Conservation (phyloP, 2,113 vertebrate genomes). For the Catharus bicknelli region DNA sequence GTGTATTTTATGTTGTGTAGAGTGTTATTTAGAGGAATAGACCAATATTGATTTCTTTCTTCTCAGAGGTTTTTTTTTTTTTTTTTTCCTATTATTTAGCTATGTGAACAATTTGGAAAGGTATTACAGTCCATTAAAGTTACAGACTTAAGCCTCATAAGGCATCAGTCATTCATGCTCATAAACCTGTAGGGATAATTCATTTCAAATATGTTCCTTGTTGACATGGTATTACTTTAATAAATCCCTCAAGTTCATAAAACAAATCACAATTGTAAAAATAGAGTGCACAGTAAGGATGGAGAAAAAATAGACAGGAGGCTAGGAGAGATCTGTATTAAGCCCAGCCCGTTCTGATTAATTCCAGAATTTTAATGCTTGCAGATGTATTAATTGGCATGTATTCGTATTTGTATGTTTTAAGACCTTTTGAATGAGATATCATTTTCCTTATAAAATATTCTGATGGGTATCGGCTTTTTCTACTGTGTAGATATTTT, state of each 20-base stretch:
- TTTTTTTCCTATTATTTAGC: neutral
- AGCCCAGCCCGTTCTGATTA: slow-evolving; percentile 41
- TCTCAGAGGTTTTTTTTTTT: neutral
- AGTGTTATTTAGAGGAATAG: slow-evolving; percentile 45
- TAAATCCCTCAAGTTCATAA: slow-evolving; percentile 13
- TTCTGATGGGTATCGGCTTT: slow-evolving; percentile 55
- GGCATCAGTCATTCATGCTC: slow-evolving; percentile 24
- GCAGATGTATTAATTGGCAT: slow-evolving; percentile 36
- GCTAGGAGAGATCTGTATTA: neutral
- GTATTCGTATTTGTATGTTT: slow-evolving; percentile 19
- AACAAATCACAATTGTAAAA: slow-evolving; percentile 27
- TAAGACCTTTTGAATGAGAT: slow-evolving; percentile 58
- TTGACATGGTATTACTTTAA: slow-evolving; percentile 8
- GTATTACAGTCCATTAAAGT: slow-evolving; percentile 52
- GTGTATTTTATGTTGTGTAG: slow-evolving; percentile 20
- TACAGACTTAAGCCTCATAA: slow-evolving; percentile 28
- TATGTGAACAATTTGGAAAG: slow-evolving; percentile 29
- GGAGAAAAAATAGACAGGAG: slow-evolving; percentile 19
- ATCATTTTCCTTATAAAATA: slow-evolving; percentile 61
- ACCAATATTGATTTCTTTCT: slow-evolving; percentile 37
- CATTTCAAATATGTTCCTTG: neutral
- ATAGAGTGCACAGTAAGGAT: neutral
- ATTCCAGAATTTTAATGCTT: slow-evolving; percentile 48
- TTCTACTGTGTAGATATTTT: slow-evolving; percentile 69
- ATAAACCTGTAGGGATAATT: slow-evolving; percentile 43